Base-by-base conservation (phyloP, 1,140 invertebrate species). In the Calephelis virginiensis region DNA sequence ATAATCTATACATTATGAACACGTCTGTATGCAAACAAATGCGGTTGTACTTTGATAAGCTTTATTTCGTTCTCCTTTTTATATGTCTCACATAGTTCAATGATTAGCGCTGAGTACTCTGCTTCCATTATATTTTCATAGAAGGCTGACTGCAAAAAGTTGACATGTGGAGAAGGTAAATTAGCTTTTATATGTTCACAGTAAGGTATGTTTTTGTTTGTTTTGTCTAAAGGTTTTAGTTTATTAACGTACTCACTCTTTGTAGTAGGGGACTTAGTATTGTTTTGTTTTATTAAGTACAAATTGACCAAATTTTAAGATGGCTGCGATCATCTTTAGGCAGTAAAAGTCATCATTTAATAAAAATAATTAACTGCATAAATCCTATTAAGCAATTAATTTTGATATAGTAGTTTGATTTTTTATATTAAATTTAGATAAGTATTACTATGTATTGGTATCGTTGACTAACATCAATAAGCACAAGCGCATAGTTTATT, bases 71-170 rank as follows among this genome's bases (percentile, higher is more conserved):
- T 71, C 80, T 70, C 69, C 83, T 91, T 89, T 64, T 82, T 89
- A 86, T 90, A 89, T 86, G 78, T 83, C 81, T 81, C 77, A 83
- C 81, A 82, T 85, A 82, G 81, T 78, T 77, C 74, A 75, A 81
- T 83, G 75, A 85, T 85, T 85, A 83, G 76, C 78, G 76, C 79
- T 63, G 77, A 74, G 80, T 79, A 85, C 73, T 43, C 40, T 76
- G 76, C 74, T 74, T 78, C 85, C 75, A 89, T 88, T 88, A 89
- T 85, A 86, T 89, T 89, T 89, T 90, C 86, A 90, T 89, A 90
- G 80, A 81, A 90, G 78, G 77, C 76, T 88, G 86, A 78, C 80
- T 83, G 81, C 81, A 83, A 85, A 83, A 85, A 81, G 80, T 77
- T 63, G 61, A 45, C 6, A 68, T 37, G 64, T 48, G 14, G 17